Percentiles rank a stretch among this genome's conserved stretches.
These are phyloP conservation scores for Planococcus citri DNA, from an alignment of 1,140 invertebrate species.

Conservation along the genomic window DNA sequence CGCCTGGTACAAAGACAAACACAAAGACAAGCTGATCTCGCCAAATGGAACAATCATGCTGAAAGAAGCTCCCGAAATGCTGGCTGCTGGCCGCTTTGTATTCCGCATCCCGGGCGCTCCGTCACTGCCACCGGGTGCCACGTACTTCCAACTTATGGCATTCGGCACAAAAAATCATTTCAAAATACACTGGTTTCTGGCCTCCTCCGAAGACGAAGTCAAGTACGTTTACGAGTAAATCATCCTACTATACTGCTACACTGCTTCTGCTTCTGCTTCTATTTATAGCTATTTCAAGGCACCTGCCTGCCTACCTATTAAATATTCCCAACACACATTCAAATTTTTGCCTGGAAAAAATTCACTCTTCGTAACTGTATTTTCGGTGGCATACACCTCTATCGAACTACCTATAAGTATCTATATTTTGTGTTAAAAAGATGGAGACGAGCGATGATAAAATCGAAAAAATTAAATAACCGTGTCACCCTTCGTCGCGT, in stretches of 20 bases:
- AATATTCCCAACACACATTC: no score
- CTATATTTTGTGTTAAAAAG: no score
- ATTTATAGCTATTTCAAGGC: conserved; percentile 4
- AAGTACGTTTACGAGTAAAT: conserved; percentile 38
- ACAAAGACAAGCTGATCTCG: conserved; percentile 28
- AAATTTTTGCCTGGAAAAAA: no score
- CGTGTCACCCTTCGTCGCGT: no score
- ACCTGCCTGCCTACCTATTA: no score
- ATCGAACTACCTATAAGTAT: no score
- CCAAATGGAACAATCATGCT: conserved; percentile 44
- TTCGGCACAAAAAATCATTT: conserved; percentile 46
- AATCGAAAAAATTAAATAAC: no score
- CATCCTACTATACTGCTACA: not conserved
- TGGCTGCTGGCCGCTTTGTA: conserved; percentile 64
- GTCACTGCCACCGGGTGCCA: conserved; percentile 47
- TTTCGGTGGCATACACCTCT: no score
- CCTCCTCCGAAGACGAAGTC: conserved; percentile 51
- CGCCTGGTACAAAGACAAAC: conserved; percentile 57
- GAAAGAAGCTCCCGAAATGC: conserved; percentile 59
- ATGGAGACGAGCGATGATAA: no score
- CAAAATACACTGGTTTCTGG: conserved; percentile 47
- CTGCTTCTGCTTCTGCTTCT: conserved; percentile 17
- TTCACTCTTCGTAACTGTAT: no score
- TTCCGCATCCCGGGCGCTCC: conserved; percentile 53
- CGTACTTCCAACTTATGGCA: conserved; percentile 53